Evolutionary conservation across 2,797 vertebrate genomes (phyloP).

Genomic region (Botia almorhae): DNA sequence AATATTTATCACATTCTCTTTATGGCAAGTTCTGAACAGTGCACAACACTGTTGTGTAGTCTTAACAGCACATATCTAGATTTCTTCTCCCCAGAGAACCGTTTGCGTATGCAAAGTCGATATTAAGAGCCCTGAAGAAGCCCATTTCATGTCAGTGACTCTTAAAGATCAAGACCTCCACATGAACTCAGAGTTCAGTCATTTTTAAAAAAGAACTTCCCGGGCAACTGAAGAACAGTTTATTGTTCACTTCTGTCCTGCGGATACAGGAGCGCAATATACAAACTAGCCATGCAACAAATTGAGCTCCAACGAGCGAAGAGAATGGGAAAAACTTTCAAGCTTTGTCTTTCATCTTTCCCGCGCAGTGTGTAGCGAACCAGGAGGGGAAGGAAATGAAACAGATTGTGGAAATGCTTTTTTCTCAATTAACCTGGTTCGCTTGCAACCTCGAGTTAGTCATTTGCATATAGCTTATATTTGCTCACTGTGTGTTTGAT

Average conservation of each 20-base stretch:
- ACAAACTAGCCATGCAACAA: constrained; percentile 22
- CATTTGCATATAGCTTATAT: constrained; percentile 50
- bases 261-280: background rate
- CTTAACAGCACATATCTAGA: background rate
- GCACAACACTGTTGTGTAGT: background rate
- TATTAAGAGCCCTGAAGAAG: background rate
- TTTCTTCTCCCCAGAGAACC: background rate
- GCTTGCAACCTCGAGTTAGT: constrained; percentile 32
- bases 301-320: constrained; percentile 15
- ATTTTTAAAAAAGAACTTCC: constrained; percentile 16
- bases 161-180: background rate
- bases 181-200: constrained; percentile 14
- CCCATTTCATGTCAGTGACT: background rate
- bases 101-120: background rate
- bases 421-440: constrained; percentile 49
- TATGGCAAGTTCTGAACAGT: background rate
- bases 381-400: constrained; percentile 17
- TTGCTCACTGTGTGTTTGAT: constrained; percentile 46
- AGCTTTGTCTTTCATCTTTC: constrained; percentile 5
- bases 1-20: background rate
- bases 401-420: constrained; percentile 24
- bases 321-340: background rate
- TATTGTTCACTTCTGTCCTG: constrained; percentile 24
- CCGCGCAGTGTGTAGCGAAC: constrained; percentile 7
- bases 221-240: constrained; percentile 19